Evolutionary conservation across 2,113 vertebrate genomes (phyloP).

Genomic region (Mionectes macconnelli): DNA sequence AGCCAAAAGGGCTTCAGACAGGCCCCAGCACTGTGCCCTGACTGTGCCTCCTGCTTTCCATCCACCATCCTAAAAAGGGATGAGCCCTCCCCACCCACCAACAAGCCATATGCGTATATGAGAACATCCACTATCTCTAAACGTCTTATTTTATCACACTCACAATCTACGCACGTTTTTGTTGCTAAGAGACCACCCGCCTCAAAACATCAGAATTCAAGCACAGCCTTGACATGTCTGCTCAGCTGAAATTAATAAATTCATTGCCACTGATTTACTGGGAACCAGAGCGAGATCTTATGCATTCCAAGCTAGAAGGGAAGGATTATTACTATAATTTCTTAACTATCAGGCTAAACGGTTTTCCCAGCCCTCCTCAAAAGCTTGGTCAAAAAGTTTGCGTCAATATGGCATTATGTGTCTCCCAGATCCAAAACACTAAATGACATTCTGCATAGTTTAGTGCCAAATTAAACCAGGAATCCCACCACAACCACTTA

Average conservation of each 20-base stretch:
- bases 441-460: neutral
- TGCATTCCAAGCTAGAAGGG: neutral
- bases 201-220: slow-evolving; percentile 16
- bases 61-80: neutral
- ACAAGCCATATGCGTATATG: neutral
- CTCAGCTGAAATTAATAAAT: slow-evolving; percentile 36
- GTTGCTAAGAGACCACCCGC: slow-evolving; percentile 49
- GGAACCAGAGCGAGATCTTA: neutral
- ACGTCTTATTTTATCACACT: slow-evolving; percentile 15
- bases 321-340: neutral
- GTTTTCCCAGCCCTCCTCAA: neutral
- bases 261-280: neutral
- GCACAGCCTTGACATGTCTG: neutral
- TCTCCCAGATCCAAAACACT: neutral
- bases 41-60: neutral
- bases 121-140: slow-evolving; percentile 1
- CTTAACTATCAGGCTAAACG: neutral
- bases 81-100: neutral
- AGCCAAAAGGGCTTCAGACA: neutral
- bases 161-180: slow-evolving; percentile 37
- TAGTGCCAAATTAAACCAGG: neutral
- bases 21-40: neutral
- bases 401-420: neutral
- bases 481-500: neutral
- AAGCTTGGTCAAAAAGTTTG: neutral